A percentile compares a stretch with the other conserved stretches of the same genome.
phyloP scores from a whole-genome alignment of 2,888 invertebrate species.

The Hanleya hanleyi region DNA sequence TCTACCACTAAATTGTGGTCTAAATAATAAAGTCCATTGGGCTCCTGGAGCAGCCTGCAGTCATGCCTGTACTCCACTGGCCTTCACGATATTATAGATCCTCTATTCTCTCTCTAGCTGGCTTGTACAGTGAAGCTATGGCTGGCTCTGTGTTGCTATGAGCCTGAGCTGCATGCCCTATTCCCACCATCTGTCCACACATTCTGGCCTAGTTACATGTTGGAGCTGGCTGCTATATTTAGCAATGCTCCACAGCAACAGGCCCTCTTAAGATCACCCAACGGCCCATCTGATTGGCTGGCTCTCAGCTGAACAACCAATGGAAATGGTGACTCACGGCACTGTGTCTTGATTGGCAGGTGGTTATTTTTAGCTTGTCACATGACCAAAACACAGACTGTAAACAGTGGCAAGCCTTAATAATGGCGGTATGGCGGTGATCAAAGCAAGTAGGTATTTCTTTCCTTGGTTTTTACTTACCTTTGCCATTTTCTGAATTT shows the following conservation, averaged over 20 bases:
- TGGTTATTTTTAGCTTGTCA: constrained; percentile 44
- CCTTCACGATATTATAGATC: too few relatives aligned
- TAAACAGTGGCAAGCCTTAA: constrained; percentile 8
- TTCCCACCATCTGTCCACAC: constrained; percentile 8
- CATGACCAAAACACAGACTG: constrained; percentile 61
- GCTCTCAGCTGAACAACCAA: background rate
- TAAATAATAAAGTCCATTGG: too few relatives aligned
- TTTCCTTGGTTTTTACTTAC: too few relatives aligned
- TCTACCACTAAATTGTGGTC: too few relatives aligned
- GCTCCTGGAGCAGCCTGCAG: too few relatives aligned
- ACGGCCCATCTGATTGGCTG: constrained; percentile 45
- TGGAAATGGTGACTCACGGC: background rate
- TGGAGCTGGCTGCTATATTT: constrained; percentile 43
- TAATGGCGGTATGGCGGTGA: constrained; percentile 10
- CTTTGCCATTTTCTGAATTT: too few relatives aligned
- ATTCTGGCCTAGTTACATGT: constrained; percentile 11
- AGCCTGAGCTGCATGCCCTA: background rate
- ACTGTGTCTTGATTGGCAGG: constrained; percentile 10
- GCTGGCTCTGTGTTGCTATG: constrained; percentile 6
- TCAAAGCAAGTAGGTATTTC: constrained; percentile 9
- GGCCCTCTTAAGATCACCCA: constrained; percentile 24
- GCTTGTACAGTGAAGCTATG: background rate
- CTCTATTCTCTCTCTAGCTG: too few relatives aligned
- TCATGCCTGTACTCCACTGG: too few relatives aligned
- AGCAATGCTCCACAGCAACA: constrained; percentile 57